Percentiles rank a stretch among this genome's conserved stretches.
Conservation (phyloP, 1,140 invertebrate species). For the Aphaenogaster floridana region DNA sequence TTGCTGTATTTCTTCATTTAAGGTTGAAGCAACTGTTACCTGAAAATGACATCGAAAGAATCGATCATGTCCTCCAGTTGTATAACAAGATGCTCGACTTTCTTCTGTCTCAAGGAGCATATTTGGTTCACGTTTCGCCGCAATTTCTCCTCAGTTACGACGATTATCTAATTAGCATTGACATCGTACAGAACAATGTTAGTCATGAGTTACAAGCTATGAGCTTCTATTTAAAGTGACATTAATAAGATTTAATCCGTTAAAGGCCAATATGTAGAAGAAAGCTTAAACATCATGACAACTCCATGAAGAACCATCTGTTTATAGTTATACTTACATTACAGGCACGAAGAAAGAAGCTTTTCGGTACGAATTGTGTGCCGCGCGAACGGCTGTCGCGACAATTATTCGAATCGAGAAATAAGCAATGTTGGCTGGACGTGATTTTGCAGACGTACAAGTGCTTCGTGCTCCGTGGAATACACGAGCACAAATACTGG, state of each 20-base stretch:
- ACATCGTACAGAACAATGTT: constrained; percentile 22
- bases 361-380: not conserved
- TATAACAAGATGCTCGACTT: constrained; percentile 78
- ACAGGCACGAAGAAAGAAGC: constrained; percentile 13
- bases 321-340: not conserved
- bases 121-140: constrained; percentile 77
- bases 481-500: constrained; percentile 19
- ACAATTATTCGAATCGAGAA: constrained; percentile 73
- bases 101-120: constrained; percentile 76
- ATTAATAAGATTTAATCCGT: not conserved
- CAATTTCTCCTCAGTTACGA: constrained; percentile 79
- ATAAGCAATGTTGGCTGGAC: constrained; percentile 84
- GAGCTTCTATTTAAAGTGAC: not conserved
- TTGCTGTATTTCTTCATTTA: not conserved
- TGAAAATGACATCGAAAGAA: constrained; percentile 62
- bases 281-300: not conserved
- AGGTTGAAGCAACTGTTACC: constrained; percentile 41
- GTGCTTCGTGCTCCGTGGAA: constrained; percentile 73
- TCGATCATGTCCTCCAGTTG: constrained; percentile 65
- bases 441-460: constrained; percentile 83
- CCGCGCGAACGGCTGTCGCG: constrained; percentile 34
- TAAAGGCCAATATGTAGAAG: not conserved
- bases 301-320: not conserved
- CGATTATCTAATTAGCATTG: constrained; percentile 73
- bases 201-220: not conserved